phyloP scores from a whole-genome alignment of 2,888 invertebrate genomes.

The Selenia dentaria region DNA sequence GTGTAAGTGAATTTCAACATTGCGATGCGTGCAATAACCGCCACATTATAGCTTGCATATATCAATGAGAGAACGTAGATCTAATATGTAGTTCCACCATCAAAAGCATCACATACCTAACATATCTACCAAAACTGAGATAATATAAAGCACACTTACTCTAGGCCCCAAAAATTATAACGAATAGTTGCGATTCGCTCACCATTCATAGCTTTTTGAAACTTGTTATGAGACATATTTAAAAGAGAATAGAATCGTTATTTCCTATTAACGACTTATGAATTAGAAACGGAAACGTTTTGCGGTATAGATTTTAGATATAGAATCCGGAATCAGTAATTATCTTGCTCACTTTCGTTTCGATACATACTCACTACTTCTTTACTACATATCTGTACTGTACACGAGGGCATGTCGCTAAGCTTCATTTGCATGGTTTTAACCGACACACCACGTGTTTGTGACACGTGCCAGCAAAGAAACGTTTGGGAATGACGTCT shows the following conservation, averaged over 20 bases:
- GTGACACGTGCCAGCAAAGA: neutral
- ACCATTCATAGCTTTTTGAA: too few species aligned
- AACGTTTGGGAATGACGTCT: neutral
- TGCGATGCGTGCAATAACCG: constrained; percentile 17
- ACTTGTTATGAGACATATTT: too few species aligned
- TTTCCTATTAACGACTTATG: too few species aligned
- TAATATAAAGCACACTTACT: too few species aligned
- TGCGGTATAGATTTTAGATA: too few species aligned
- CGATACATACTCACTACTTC: constrained; percentile 2
- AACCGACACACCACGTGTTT: neutral
- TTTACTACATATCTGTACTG: constrained; percentile 3
- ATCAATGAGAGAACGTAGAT: constrained; percentile 9
- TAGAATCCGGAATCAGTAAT: too few species aligned
- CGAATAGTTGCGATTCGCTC: too few species aligned
- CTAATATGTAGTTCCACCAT: constrained; percentile 4
- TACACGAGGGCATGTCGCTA: constrained; percentile 14
- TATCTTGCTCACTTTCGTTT: too few species aligned
- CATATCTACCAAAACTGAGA: too few species aligned
- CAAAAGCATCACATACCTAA: constrained; percentile 1
- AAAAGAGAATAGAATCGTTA: too few species aligned
- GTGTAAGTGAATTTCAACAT: constrained; percentile 18
- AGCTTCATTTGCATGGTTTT: constrained; percentile 17
- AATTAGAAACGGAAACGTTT: too few species aligned
- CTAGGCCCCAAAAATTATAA: too few species aligned
- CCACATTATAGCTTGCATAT: constrained; percentile 9